Conservation (phyloP, 2,797 vertebrate genomes). For the Leucoraja ocellata region DNA sequence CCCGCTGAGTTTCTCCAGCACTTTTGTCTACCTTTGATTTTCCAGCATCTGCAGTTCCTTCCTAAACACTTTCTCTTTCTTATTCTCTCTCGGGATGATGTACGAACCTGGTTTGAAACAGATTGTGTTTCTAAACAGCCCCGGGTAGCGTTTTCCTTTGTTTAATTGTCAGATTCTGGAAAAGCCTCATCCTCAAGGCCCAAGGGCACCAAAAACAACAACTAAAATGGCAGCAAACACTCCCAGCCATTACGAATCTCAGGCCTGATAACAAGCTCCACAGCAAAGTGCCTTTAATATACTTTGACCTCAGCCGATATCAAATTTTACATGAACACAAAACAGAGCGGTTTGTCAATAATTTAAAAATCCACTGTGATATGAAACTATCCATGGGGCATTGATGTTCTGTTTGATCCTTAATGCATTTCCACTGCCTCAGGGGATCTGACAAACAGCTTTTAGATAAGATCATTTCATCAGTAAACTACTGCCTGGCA, state of each 20-base stretch:
- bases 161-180: neutral
- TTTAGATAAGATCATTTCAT: slow-evolving; percentile 33
- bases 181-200: neutral
- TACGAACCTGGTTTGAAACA: neutral
- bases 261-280: neutral
- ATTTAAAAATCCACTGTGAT: slow-evolving; percentile 33
- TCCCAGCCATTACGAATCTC: neutral
- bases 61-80: neutral
- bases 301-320: slow-evolving; percentile 30
- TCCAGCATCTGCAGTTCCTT: too few relatives aligned
- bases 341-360: slow-evolving; percentile 31
- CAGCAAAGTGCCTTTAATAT: slow-evolving; percentile 29
- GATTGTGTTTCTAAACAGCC: neutral
- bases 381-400: slow-evolving; percentile 22
- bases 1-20: too few relatives aligned
- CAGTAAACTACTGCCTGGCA: slow-evolving; percentile 21
- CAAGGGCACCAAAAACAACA: neutral
- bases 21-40: too few relatives aligned
- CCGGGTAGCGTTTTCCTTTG: neutral
- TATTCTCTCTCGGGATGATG: neutral
- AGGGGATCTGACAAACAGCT: slow-evolving; percentile 31
- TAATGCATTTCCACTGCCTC: slow-evolving; percentile 31
- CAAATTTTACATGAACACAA: slow-evolving; percentile 34
- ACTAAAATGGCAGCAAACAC: neutral
- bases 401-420: slow-evolving; percentile 26